phyloP scores from a whole-genome alignment of 2,888 invertebrate genomes.

The Polylopha cassiicola region DNA sequence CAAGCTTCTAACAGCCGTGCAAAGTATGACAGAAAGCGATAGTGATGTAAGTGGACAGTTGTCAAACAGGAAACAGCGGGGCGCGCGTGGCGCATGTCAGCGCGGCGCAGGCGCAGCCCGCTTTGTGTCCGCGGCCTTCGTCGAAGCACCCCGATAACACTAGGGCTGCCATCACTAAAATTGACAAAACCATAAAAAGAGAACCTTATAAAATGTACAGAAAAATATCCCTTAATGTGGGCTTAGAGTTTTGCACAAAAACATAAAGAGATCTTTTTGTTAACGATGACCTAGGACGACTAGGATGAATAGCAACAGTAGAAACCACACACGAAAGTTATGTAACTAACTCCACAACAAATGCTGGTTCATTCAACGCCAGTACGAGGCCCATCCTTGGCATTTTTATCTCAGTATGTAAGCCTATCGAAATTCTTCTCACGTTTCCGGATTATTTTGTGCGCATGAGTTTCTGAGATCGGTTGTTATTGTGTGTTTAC shows the following conservation, averaged over 20 bases:
- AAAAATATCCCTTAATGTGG: no score
- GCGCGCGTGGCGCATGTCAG: conserved; percentile 70
- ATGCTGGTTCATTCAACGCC: conserved; percentile 63
- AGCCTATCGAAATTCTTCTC: conserved; percentile 30
- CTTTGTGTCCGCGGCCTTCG: conserved; percentile 67
- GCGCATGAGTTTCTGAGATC: conserved; percentile 27
- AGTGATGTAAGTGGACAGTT: conserved; percentile 76
- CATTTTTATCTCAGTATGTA: conserved; percentile 33
- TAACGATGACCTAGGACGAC: no score
- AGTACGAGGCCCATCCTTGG: conserved; percentile 44
- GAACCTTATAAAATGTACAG: no score
- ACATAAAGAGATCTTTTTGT: no score
- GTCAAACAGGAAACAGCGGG: conserved; percentile 75
- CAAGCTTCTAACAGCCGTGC: conserved; percentile 66
- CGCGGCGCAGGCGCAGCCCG: conserved; percentile 60
- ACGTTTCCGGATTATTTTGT: conserved; percentile 36
- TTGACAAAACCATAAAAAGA: no score
- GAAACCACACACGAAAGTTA: conserved; percentile 58
- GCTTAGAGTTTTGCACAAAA: no score
- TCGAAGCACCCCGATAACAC: no score
- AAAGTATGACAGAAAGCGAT: conserved; percentile 72
- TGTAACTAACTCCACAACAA: conserved; percentile 61
- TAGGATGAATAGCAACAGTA: no score
- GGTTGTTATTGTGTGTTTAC: conserved; percentile 38
- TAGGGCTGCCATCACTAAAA: no score